Evolutionary conservation across 2,888 invertebrate genomes (phyloP), one percentile per base, ranked within the genome.

Genomic region (Myopa tessellatipennis): DNA sequence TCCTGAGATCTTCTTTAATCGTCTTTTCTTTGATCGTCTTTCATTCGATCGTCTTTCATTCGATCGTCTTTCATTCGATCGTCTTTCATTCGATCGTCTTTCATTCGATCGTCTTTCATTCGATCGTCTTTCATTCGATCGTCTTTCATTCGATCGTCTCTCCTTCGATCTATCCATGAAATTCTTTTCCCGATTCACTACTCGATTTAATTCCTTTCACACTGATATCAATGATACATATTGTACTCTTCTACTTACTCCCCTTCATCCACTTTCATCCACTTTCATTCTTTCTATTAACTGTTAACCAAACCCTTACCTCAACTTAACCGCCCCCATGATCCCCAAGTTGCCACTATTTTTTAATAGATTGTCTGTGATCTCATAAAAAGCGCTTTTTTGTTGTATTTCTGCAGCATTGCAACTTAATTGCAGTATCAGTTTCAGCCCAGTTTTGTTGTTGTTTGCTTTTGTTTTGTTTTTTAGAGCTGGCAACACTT

Each of bases 351-450:
- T 45, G 45, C 6, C 45, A 45, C 6, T 10, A 12, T 70, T 10
- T 70, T 70, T 36, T n/a, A 16, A 12, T 55, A 14, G 36, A 5
- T 14, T 55, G 52, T n/a, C 50, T 70, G 70, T 55, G 52, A 52
- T n/a, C 16, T 55, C 4, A 1, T 55, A 55, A n/a, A 58, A 70
- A 70, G 55, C 36, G 58, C 70, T 55, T 36, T 70, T 70, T 55
- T 70, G 12, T 67, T 70, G 36, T 55, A 34, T 26, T 18, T 69
- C 50, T 58, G 52, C 36, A 55, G 55, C 55, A 36, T 18, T n/a
- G 1, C 16, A 34, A 70, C 55, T 70, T 70, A 70, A 70, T 70
- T 70, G 70, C 52, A 70, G 52, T 70, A 70, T 70, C 70, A 70
- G 34, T 70, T 70, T 26, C 70, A 70, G 16, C 16, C 14, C 6